phyloP scores from a whole-genome alignment of 2,888 invertebrate genomes.

The Himalopsyche tibetana region DNA sequence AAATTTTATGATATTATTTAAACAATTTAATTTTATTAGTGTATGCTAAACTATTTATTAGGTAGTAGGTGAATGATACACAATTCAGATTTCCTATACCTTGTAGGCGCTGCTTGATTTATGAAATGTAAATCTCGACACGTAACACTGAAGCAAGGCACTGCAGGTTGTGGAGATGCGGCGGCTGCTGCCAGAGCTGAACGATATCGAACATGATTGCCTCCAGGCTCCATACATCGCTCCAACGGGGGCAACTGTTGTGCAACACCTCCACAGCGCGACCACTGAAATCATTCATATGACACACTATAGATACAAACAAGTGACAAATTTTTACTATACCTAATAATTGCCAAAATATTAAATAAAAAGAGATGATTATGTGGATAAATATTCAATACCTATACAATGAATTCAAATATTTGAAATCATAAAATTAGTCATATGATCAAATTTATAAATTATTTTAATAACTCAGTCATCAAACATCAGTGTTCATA shows the following conservation, averaged over 20 bases:
- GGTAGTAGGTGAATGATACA: background rate
- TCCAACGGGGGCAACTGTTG: slow-evolving; percentile 75
- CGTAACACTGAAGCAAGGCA: slow-evolving; percentile 74
- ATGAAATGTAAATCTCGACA: slow-evolving; percentile 76
- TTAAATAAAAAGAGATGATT: no score
- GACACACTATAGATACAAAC: background rate
- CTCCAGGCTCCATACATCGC: slow-evolving; percentile 75
- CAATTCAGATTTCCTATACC: slow-evolving; percentile 67
- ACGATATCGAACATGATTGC: slow-evolving; percentile 75
- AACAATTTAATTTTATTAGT: no score
- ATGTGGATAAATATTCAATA: no score
- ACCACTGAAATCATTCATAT: slow-evolving; percentile 70
- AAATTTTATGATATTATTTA: no score
- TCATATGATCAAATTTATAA: no score
- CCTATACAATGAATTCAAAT: no score
- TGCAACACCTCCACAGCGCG: slow-evolving; percentile 74
- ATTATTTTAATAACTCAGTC: no score
- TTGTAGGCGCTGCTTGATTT: slow-evolving; percentile 74
- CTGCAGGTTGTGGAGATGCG: slow-evolving; percentile 74
- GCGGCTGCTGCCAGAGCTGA: slow-evolving; percentile 73
- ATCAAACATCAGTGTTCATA: no score
- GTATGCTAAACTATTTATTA: no score
- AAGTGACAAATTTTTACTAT: no score
- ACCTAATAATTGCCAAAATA: no score
- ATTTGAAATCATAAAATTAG: no score